Conservation (phyloP, 2,113 vertebrate genomes). For the Lepus europaeus region DNA sequence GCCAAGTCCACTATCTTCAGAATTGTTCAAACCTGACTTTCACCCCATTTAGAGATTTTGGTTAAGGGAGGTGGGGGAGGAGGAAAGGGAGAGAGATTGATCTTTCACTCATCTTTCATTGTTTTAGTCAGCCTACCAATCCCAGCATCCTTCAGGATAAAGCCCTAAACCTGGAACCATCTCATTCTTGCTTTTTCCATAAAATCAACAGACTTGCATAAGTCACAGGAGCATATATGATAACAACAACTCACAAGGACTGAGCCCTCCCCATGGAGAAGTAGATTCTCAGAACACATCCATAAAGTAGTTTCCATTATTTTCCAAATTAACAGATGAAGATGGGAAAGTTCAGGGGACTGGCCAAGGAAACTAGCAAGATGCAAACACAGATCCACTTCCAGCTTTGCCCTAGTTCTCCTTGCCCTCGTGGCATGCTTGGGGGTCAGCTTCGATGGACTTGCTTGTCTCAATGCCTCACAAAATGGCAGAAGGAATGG, state of each 20-base stretch:
- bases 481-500: background rate
- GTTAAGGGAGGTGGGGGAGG: too few species aligned
- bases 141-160: conserved; percentile 48
- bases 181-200: conserved; percentile 62
- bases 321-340: background rate
- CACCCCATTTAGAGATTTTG: background rate
- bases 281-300: background rate
- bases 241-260: background rate
- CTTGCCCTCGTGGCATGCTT: background rate
- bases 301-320: background rate
- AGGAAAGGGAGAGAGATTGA: conserved; percentile 40
- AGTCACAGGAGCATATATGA: background rate
- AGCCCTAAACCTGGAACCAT: conserved; percentile 44
- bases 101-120: background rate
- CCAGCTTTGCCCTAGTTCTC: background rate
- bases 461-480: conserved; percentile 42
- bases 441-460: conserved; percentile 32
- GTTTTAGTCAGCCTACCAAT: too few species aligned
- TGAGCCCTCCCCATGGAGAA: background rate
- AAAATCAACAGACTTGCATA: conserved; percentile 60
- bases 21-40: background rate
- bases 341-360: background rate
- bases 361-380: background rate
- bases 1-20: background rate
- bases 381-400: background rate